A percentile compares a stretch with the other conserved stretches of the same genome.
phyloP scores from a whole-genome alignment of 2,113 vertebrate genomes.

The Apteryx owenii region DNA sequence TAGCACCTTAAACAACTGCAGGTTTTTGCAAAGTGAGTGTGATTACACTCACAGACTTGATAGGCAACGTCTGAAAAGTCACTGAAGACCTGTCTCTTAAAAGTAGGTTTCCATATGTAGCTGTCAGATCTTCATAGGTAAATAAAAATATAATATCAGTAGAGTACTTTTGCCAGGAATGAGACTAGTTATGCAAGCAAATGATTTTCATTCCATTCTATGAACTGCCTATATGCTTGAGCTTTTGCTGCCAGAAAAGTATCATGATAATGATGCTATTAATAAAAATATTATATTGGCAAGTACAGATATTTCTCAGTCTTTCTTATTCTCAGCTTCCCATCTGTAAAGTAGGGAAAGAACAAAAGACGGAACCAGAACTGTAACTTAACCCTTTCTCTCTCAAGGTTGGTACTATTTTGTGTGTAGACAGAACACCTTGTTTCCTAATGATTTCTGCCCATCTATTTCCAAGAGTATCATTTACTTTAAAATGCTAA shows the following conservation, averaged over 20 bases:
- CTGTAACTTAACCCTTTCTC: not conserved
- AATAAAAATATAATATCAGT: not conserved
- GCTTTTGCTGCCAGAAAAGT: not conserved
- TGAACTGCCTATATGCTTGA: not conserved
- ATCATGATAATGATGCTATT: not conserved
- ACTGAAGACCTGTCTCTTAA: not conserved
- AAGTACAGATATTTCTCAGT: not conserved
- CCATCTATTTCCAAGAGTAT: not conserved
- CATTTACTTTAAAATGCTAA: not conserved
- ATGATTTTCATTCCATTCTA: not conserved
- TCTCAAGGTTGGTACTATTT: not conserved
- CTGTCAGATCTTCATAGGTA: not conserved
- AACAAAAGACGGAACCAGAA: not conserved
- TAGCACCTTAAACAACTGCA: not conserved
- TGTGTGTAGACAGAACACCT: not conserved
- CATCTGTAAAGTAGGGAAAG: not conserved
- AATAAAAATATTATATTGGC: not conserved
- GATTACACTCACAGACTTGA: not conserved
- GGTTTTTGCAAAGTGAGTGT: not conserved
- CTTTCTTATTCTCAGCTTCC: not conserved
- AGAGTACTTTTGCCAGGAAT: not conserved
- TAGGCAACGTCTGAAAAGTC: not conserved
- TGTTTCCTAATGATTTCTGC: not conserved
- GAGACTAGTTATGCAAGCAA: not conserved
- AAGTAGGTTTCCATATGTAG: fast-evolving